These are phyloP conservation scores for Helleia helle DNA, from an alignment of 2,888 invertebrate genomes.

Conservation along the genomic window DNA sequence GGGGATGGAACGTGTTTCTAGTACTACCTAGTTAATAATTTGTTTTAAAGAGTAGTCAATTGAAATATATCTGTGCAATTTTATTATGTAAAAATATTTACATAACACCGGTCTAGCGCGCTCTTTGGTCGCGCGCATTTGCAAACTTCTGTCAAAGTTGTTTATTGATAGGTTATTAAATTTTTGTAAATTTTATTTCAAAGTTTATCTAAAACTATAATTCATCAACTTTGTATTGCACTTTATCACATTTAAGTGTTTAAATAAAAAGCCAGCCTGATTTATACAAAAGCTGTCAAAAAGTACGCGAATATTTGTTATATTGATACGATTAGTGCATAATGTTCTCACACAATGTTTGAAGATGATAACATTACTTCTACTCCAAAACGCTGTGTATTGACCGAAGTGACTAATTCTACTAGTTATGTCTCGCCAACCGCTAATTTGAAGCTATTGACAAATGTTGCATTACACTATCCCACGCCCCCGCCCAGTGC, in stretches of 20 bases:
- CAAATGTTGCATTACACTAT: constrained; percentile 75
- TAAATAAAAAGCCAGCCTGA: constrained; percentile 43
- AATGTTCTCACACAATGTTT: constrained; percentile 69
- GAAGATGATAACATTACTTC: constrained; percentile 66
- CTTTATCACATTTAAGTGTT: constrained; percentile 13
- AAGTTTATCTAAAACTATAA: constrained; percentile 13
- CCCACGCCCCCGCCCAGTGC: constrained; percentile 68
- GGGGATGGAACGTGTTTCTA: too few species aligned
- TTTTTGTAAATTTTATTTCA: constrained; percentile 15
- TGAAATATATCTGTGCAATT: too few species aligned
- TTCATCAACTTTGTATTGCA: neutral
- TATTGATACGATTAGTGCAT: constrained; percentile 43
- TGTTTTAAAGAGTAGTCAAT: too few species aligned
- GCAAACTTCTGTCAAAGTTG: constrained; percentile 50
- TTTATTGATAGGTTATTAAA: constrained; percentile 57
- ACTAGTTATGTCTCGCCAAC: constrained; percentile 76
- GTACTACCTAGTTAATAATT: too few species aligned
- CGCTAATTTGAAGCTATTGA: constrained; percentile 78
- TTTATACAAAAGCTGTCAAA: constrained; percentile 46
- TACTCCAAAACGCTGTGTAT: constrained; percentile 69
- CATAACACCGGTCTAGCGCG: constrained; percentile 8
- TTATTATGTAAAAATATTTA: too few species aligned
- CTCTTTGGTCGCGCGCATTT: constrained; percentile 56
- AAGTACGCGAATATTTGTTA: constrained; percentile 63
- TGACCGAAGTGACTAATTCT: constrained; percentile 72